phyloP scores from a whole-genome alignment of 2,888 invertebrate species.

The Cynaeus angustus region DNA sequence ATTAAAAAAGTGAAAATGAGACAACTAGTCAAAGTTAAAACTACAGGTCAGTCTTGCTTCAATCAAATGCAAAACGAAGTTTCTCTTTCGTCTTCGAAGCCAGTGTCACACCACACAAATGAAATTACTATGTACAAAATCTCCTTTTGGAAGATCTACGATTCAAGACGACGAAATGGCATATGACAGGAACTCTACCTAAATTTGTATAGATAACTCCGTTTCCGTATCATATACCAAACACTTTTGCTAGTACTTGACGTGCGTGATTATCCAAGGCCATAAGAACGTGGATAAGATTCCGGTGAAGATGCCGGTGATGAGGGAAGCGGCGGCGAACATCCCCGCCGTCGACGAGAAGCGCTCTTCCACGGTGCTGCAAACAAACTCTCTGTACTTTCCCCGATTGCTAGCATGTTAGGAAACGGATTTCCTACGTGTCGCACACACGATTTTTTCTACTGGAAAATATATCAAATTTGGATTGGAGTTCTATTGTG shows the following conservation, averaged over 20 bases:
- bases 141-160: conserved; percentile 59
- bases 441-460: too few relatives aligned
- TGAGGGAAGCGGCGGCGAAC: conserved; percentile 94
- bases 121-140: conserved; percentile 19
- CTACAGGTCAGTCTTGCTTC: conserved; percentile 40
- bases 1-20: conserved; percentile 22
- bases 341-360: conserved; percentile 93
- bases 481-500: too few relatives aligned
- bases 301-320: conserved; percentile 92
- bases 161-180: conserved; percentile 53
- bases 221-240: conserved; percentile 70
- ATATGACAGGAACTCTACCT: conserved; percentile 61
- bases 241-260: conserved; percentile 71
- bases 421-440: too few relatives aligned
- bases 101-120: neutral
- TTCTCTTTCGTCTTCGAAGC: neutral
- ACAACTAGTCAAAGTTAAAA: conserved; percentile 12
- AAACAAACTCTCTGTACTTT: too few relatives aligned
- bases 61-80: conserved; percentile 34
- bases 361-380: conserved; percentile 86
- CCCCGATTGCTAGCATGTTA: too few relatives aligned
- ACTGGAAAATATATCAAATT: too few relatives aligned
- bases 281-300: conserved; percentile 83
- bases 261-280: conserved; percentile 76
- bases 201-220: conserved; percentile 64